These are phyloP conservation scores for Paracentrotus lividus DNA, from an alignment of 53 echinoderm and acorn worm genomes.

Conservation along the genomic window DNA sequence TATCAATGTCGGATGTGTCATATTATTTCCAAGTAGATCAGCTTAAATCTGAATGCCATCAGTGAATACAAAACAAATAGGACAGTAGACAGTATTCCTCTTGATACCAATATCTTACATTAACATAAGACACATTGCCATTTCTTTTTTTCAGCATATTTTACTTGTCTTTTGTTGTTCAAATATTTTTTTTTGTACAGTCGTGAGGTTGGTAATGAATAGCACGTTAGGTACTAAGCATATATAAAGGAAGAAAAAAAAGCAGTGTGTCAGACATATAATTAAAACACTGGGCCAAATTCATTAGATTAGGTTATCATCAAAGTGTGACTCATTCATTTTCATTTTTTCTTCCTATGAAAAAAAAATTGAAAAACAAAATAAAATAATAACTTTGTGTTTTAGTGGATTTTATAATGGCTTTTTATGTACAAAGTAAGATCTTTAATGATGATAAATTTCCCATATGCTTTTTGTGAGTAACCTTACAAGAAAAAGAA, in stretches of 20 bases:
- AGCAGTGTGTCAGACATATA: conserved; percentile 43
- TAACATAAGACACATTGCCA: conserved; percentile 34
- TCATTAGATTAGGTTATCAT: conserved; percentile 34
- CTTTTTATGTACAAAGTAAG: conserved; percentile 69
- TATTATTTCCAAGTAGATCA: background rate
- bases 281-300: conserved; percentile 64
- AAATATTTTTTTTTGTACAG: conserved; percentile 42
- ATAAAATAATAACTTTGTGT: conserved; percentile 35
- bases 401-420: conserved; percentile 71
- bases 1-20: too few species aligned
- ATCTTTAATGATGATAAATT: conserved; percentile 28
- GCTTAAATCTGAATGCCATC: background rate
- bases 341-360: conserved; percentile 49
- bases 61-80: background rate
- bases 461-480: conserved; percentile 54
- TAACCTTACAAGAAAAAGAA: conserved; percentile 45
- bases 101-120: background rate
- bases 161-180: conserved; percentile 53
- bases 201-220: conserved; percentile 47
- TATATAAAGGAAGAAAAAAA: background rate
- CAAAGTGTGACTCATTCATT: conserved; percentile 47
- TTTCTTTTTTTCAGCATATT: conserved; percentile 27
- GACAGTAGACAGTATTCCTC: background rate
- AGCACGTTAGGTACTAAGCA: conserved; percentile 47
- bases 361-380: conserved; percentile 17